These are phyloP conservation scores for Cebidichthys violaceus DNA, from an alignment of 2,113 vertebrate species.

Conservation along the genomic window DNA sequence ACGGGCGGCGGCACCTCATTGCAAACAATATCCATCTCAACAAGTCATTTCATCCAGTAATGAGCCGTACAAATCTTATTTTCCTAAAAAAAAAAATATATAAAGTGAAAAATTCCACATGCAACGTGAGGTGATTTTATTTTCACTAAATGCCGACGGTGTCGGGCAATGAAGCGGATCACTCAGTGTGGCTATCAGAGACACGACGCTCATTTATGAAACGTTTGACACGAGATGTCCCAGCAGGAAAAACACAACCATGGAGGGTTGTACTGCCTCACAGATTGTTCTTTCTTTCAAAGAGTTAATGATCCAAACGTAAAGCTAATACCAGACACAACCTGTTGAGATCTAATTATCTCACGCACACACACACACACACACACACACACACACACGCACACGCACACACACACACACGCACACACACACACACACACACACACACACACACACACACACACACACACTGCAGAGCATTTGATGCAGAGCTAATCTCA, in stretches of 20 bases:
- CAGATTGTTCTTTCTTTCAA: too few species aligned
- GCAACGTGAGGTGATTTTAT: conserved; percentile 27
- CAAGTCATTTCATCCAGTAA: conserved; percentile 50
- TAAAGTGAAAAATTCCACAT: conserved; percentile 18
- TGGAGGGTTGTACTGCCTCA: neutral
- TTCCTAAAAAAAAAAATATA: conserved; percentile 37
- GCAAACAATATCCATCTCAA: conserved; percentile 63
- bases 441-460: too few species aligned
- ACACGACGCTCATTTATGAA: conserved; percentile 2
- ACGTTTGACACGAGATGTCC: conserved; percentile 13
- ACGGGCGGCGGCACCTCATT: conserved; percentile 48
- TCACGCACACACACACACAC: neutral
- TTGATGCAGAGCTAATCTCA: neutral
- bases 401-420: neutral
- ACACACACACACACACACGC: too few species aligned
- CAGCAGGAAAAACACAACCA: neutral
- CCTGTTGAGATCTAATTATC: neutral
- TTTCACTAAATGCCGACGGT: neutral
- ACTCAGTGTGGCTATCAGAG: neutral
- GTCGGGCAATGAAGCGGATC: conserved; percentile 12
- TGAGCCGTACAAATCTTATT: conserved; percentile 43
- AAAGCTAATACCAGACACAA: conserved; percentile 23
- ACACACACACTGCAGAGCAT: neutral
- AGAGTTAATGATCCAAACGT: too few species aligned
- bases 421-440: neutral